Conservation (phyloP, 2,113 vertebrate species). For the Eulacestoma nigropectus region DNA sequence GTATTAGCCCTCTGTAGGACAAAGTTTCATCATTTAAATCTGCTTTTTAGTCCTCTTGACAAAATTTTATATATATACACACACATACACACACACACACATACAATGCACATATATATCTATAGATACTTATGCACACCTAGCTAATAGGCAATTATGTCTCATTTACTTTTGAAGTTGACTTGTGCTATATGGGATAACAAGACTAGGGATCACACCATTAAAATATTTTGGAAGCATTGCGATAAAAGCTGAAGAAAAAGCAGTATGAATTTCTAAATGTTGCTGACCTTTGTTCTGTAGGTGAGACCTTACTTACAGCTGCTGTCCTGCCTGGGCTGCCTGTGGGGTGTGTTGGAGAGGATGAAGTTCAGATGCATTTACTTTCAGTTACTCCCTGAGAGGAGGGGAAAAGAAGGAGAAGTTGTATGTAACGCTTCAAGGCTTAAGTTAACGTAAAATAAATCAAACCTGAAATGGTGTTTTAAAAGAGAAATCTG, state of each 20-base stretch:
- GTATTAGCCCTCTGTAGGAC: neutral
- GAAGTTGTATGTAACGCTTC: neutral
- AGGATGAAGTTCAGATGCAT: neutral
- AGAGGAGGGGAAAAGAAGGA: neutral
- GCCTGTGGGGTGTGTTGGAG: neutral
- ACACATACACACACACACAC: accelerated
- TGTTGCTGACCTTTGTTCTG: neutral
- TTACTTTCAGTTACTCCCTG: neutral
- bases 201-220: neutral
- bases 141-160: neutral
- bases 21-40: neutral
- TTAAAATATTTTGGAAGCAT: neutral
- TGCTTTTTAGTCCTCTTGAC: neutral
- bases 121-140: neutral
- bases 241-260: neutral
- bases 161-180: neutral
- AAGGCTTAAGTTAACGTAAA: constrained; percentile 18
- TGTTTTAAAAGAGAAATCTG: constrained; percentile 53
- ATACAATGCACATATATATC: no score
- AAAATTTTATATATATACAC: neutral
- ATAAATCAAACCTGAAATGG: constrained; percentile 35
- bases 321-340: neutral
- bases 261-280: neutral
- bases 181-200: neutral
- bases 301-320: neutral